Evolutionary conservation across 37 sponge, comb jelly and placozoan genomes (phyloP), one percentile per base, ranked within the genome.

Genomic region (Oopsacas minuta): DNA sequence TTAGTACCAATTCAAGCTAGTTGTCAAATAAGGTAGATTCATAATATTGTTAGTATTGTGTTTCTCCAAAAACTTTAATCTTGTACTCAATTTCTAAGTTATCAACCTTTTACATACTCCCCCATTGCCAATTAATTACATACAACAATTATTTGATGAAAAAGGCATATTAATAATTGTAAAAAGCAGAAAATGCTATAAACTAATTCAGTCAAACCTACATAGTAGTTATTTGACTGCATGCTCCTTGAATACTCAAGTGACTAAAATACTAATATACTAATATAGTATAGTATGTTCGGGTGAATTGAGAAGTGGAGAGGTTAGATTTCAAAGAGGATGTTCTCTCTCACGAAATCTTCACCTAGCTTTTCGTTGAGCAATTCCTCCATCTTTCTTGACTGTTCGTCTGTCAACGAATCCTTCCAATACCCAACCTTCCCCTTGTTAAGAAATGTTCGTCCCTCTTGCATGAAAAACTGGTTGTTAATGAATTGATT

Each of bases 271-370:
- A 61, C 75, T 61, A 61, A 61, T 61, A 61, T 61, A 61, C 75
- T 61, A 61, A 61, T 61, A 61, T 61, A 61, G 75, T 61, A 25
- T 25, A 61, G 75, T 25, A 32, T 25, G 75, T 25, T 61, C 1
- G 75, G 7, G 75, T 46, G 12, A 46, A 46, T 17, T 17, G 51
- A 46, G 51, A 17, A 46, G 75, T 17, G 49, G 15, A 42, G 75
- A 3, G 17, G 22, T 61, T 12, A 61, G 7, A 61, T 61, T 12
- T 61, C 75, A 34, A 61, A 61, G 30, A 61, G 75, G 22, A 61
- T 61, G 75, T 61, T 61, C 75, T 61, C 75, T 61, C 28, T n/a
- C 30, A 61, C 75, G 75, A 61, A 61, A 20, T 61, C 75, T 10
- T n/a, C 28, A 32, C 75, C 75, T 3, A 61, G 75, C 17, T 61